phyloP scores from a whole-genome alignment of 2,888 invertebrate species.

The Meteorus colon region DNA sequence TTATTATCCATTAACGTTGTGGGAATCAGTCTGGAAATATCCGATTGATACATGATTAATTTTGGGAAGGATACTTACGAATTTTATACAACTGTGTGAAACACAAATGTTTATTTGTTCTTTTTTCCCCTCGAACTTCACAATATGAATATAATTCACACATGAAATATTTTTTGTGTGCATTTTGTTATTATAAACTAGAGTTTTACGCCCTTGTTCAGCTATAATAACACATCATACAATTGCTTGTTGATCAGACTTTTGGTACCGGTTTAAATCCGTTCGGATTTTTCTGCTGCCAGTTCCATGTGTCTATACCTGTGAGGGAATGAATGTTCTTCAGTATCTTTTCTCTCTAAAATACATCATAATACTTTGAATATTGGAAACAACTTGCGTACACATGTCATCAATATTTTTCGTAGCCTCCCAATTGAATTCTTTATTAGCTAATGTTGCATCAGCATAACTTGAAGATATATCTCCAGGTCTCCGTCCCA shows the following conservation, averaged over 20 bases:
- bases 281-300: conserved; percentile 89
- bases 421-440: conserved; percentile 89
- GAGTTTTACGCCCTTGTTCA: background rate
- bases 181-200: background rate
- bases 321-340: conserved; percentile 26
- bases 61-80: too few relatives aligned
- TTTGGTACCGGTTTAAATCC: conserved; percentile 75
- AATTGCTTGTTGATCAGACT: background rate
- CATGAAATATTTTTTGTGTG: background rate
- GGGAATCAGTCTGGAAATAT: too few relatives aligned
- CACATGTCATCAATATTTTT: conserved; percentile 89
- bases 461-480: conserved; percentile 90
- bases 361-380: background rate
- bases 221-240: background rate
- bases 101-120: too few relatives aligned
- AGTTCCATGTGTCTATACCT: conserved; percentile 87
- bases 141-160: too few relatives aligned
- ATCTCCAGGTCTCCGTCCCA: conserved; percentile 86
- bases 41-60: too few relatives aligned
- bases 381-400: conserved; percentile 69
- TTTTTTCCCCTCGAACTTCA: too few relatives aligned
- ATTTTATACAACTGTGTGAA: too few relatives aligned
- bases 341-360: background rate
- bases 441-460: conserved; percentile 82
- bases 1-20: too few relatives aligned